Evolutionary conservation across 2,888 invertebrate species (phyloP).

Genomic region (Anthophora plumipes): DNA sequence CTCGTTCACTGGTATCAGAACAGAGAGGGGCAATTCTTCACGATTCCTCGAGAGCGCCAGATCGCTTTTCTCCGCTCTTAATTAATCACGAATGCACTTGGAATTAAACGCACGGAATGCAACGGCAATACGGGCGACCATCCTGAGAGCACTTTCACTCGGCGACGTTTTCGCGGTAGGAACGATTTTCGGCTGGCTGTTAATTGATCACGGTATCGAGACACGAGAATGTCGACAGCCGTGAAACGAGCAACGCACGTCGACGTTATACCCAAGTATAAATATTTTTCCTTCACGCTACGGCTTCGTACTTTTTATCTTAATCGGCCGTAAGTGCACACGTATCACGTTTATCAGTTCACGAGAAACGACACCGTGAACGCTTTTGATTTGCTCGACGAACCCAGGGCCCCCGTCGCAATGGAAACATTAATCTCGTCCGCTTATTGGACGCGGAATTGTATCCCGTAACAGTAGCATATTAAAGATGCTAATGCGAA

Average conservation of each 20-base stretch:
- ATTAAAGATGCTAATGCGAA: constrained; percentile 46
- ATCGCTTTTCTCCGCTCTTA: constrained; percentile 55
- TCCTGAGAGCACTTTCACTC: constrained; percentile 54
- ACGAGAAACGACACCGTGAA: constrained; percentile 45
- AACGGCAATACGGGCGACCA: constrained; percentile 29
- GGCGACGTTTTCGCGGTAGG: constrained; percentile 10
- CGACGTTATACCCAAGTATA: neutral
- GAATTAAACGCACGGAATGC: constrained; percentile 50
- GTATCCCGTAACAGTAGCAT: constrained; percentile 47
- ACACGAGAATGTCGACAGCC: neutral
- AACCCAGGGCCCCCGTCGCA: constrained; percentile 17
- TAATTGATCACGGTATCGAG: constrained; percentile 38
- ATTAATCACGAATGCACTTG: constrained; percentile 59
- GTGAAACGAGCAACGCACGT: neutral
- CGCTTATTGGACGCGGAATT: constrained; percentile 34
- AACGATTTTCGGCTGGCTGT: constrained; percentile 39
- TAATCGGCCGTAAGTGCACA: constrained; percentile 45
- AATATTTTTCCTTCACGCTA: constrained; percentile 35
- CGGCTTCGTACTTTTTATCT: constrained; percentile 47
- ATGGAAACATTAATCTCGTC: constrained; percentile 48
- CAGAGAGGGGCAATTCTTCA: constrained; percentile 29
- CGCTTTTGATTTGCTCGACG: constrained; percentile 40
- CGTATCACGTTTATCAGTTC: constrained; percentile 58
- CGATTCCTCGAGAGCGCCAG: constrained; percentile 36
- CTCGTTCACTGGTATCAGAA: too few species aligned